Evolutionary conservation across 1,140 invertebrate species (phyloP).

Genomic region (Neoseiulus cucumeris): DNA sequence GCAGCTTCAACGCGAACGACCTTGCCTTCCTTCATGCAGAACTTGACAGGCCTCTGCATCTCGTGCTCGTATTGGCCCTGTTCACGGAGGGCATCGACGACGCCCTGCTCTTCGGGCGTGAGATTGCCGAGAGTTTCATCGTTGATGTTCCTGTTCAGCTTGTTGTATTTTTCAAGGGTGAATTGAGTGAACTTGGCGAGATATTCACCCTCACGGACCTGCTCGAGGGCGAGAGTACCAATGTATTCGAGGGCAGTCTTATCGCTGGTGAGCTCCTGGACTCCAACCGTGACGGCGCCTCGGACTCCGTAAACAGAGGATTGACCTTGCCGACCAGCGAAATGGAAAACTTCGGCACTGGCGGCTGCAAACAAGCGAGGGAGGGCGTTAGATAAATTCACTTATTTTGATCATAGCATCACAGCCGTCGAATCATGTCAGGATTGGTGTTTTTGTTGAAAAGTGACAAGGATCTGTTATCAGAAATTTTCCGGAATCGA

Average conservation of each 20-base stretch:
- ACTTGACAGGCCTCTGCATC: constrained; percentile 9
- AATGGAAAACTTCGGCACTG: constrained; percentile 6
- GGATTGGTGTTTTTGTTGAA: too few relatives aligned
- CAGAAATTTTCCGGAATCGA: too few relatives aligned
- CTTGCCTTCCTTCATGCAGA: background rate
- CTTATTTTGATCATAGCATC: too few relatives aligned
- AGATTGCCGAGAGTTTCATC: constrained; percentile 7
- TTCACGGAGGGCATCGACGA: background rate
- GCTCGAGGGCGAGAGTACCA: background rate
- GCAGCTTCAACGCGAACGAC: background rate
- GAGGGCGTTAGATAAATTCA: background rate
- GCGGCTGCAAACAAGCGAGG: background rate
- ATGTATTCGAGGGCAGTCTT: constrained; percentile 1
- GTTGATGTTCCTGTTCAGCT: background rate
- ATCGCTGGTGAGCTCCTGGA: background rate
- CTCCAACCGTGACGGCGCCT: background rate
- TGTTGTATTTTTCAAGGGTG: background rate
- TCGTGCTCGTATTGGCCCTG: background rate
- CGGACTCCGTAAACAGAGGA: background rate
- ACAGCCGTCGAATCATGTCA: too few relatives aligned
- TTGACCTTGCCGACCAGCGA: background rate
- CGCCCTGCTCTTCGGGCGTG: background rate
- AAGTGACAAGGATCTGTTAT: too few relatives aligned
- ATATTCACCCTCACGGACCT: constrained; percentile 3
- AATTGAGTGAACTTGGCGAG: constrained; percentile 5